Conservation (phyloP, 2,797 vertebrate species). For the Menidia menidia region DNA sequence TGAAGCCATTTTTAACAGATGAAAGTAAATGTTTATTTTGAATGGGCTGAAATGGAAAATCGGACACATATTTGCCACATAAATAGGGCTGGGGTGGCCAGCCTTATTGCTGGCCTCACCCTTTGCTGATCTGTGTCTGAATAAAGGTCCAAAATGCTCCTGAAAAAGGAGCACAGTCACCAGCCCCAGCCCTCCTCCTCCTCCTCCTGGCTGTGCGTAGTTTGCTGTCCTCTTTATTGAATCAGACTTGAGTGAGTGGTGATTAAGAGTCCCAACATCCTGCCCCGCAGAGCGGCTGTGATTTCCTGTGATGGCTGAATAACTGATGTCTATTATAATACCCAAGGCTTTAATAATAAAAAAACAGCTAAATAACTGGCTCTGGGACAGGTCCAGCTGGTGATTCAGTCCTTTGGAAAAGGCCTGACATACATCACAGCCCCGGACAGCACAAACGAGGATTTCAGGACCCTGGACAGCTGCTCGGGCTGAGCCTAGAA, state of each 20-base stretch:
- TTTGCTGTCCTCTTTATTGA: background rate
- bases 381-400: fast-evolving
- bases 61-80: no score
- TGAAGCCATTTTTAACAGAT: no score
- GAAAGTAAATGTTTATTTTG: no score
- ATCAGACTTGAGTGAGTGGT: background rate
- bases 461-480: slow-evolving; percentile 9
- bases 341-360: no score
- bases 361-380: slow-evolving; percentile 4
- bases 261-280: slow-evolving; percentile 1
- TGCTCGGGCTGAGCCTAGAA: background rate
- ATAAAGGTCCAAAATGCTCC: no score
- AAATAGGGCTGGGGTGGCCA: no score
- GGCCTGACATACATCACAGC: background rate
- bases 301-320: background rate
- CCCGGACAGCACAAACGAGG: slow-evolving; percentile 1
- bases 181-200: background rate
- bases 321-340: no score
- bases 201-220: background rate
- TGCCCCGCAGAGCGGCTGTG: background rate
- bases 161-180: no score
- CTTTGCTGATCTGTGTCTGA: no score
- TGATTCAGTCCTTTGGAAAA: background rate
- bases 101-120: no score
- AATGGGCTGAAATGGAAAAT: no score